These are phyloP conservation scores for Onchidella celtica DNA, from an alignment of 2,888 invertebrate species.

Conservation along the genomic window DNA sequence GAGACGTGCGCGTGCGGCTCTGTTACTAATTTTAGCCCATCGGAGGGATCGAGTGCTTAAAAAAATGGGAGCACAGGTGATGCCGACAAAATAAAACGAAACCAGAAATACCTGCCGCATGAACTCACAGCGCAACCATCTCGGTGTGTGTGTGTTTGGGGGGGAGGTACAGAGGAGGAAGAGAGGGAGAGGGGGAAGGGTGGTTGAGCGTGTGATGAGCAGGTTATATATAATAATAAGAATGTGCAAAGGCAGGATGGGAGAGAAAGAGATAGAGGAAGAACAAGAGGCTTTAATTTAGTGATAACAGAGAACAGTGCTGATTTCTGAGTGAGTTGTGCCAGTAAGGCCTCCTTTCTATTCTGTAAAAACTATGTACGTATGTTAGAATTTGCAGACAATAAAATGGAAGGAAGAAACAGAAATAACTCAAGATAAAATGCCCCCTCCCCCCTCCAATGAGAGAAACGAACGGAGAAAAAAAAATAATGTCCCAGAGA, in stretches of 20 bases:
- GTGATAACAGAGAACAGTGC: no score
- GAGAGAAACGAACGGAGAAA: no score
- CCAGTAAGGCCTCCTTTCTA: no score
- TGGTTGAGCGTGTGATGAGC: neutral
- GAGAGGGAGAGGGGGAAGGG: neutral
- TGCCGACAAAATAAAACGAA: neutral
- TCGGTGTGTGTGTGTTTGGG: neutral
- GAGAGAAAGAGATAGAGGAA: neutral
- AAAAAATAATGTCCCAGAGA: no score
- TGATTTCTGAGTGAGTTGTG: no score
- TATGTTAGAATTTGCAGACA: no score
- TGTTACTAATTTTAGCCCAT: neutral
- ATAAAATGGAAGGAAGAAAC: no score
- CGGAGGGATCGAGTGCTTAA: neutral
- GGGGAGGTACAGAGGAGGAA: neutral
- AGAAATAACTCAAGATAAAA: no score
- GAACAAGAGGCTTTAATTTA: neutral
- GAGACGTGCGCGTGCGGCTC: no score
- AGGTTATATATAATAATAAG: no score
- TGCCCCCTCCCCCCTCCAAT: no score
- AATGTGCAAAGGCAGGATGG: neutral
- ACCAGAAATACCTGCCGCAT: neutral
- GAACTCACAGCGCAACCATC: neutral
- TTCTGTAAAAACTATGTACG: no score
- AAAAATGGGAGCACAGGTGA: neutral